Base-by-base conservation (phyloP, 2,888 invertebrate genomes). In the Sepiola atlantica region DNA sequence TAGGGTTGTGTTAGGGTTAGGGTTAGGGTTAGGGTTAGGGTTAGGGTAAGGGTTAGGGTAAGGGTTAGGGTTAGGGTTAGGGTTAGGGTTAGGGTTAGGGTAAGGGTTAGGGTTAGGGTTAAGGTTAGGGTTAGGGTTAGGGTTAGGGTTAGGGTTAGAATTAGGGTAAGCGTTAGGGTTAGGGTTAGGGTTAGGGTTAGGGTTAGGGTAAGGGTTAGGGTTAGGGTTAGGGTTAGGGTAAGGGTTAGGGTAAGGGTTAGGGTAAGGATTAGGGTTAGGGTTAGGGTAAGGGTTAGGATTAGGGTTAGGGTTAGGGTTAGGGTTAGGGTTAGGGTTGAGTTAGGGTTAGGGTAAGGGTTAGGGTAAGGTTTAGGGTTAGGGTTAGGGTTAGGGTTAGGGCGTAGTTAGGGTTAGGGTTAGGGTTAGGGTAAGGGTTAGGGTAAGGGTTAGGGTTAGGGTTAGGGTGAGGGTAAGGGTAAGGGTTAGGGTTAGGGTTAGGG, bases 141-240 rank as follows among this genome's bases (percentile, higher is more conserved):
- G n/a, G n/a, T n/a, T n/a, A n/a, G n/a, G n/a, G n/a, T n/a, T n/a
- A n/a, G n/a, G n/a, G n/a, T n/a, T n/a, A n/a, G n/a, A n/a, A n/a
- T n/a, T n/a, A n/a, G n/a, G n/a, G n/a, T n/a, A n/a, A 20, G 20
- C 18, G 35, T 21, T n/a, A 20, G 21, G 32, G 35, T 20, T n/a
- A 21, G 21, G 92, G 92, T 18, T 92, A 21, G n/a, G 92, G 77
- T 77, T 77, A 21, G 24, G 77, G 77, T 18, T 77, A 21, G 24
- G 77, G 92, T 92, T 92, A 92, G 92, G 92, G 92, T 93, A 35
- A 55, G 35, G 93, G 93, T 45, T 54, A 55, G 55, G 55, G 93
- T 55, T 93, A 55, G 28, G 54, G 93, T 45, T 93, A 55, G 55
- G 55, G 54, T 28, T 93, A 55, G 55, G 54, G 16, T 18, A 35